Evolutionary conservation across 2,113 vertebrate species (phyloP).

Genomic region (Pomatostomus ruficeps): DNA sequence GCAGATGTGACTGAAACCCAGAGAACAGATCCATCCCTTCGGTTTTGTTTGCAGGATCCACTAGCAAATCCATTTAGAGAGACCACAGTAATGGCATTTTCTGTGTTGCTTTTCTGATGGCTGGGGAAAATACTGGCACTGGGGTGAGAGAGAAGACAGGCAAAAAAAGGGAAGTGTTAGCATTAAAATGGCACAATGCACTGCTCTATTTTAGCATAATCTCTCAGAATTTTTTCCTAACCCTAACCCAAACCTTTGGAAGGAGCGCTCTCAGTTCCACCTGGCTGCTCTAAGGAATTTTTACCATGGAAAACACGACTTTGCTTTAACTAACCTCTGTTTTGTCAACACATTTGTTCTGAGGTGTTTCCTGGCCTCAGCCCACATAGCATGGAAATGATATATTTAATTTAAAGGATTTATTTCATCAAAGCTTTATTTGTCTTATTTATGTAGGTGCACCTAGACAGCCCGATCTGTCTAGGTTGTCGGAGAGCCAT

Average conservation of each 20-base stretch:
- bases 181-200: neutral
- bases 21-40: neutral
- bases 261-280: neutral
- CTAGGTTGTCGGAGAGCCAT: neutral
- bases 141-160: neutral
- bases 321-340: neutral
- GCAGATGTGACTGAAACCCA: neutral
- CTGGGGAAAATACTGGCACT: neutral
- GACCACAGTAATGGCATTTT: neutral
- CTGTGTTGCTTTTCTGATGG: neutral
- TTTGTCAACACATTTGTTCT: neutral
- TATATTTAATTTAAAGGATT: neutral
- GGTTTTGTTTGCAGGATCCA: neutral
- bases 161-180: neutral
- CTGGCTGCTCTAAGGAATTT: neutral
- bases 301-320: neutral
- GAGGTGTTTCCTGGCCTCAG: neutral
- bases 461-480: neutral
- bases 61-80: accelerated
- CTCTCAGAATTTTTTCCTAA: neutral
- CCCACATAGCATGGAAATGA: neutral
- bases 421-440: slow-evolving; percentile 18
- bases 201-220: neutral
- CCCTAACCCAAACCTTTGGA: neutral
- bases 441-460: neutral